These are phyloP conservation scores for Oncopodura yosiiana DNA, from an alignment of 1,140 invertebrate genomes.

Conservation along the genomic window DNA sequence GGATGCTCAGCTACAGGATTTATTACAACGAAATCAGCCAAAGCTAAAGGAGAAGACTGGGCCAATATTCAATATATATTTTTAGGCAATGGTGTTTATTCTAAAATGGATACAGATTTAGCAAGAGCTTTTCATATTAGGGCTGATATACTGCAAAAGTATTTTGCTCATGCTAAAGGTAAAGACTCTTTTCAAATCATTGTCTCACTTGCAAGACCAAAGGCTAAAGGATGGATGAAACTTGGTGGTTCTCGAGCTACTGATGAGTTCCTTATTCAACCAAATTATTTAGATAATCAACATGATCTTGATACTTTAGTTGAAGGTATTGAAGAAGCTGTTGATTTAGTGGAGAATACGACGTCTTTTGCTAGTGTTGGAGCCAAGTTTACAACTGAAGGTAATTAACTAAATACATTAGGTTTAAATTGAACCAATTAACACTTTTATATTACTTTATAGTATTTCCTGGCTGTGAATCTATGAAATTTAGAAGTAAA, in stretches of 20 bases:
- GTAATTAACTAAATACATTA: no score
- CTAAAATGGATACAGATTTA: slow-evolving; percentile 18
- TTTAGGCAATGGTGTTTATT: slow-evolving; percentile 1
- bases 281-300: slow-evolving; percentile 22
- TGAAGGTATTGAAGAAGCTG: slow-evolving; percentile 4
- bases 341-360: slow-evolving; percentile 4
- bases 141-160: slow-evolving; percentile 17
- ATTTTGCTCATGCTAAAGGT: slow-evolving; percentile 15
- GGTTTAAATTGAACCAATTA: no score
- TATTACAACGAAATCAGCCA: slow-evolving; percentile 14
- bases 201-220: slow-evolving; percentile 24
- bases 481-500: slow-evolving; percentile 55
- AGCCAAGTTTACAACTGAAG: not conserved
- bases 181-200: slow-evolving; percentile 30
- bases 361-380: not conserved
- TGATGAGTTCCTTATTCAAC: slow-evolving; percentile 21
- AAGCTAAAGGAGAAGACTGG: slow-evolving; percentile 27
- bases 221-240: slow-evolving; percentile 13
- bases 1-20: slow-evolving; percentile 13
- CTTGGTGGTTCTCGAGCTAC: slow-evolving; percentile 5
- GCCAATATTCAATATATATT: slow-evolving; percentile 37
- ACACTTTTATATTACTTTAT: no score
- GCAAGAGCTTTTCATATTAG: slow-evolving; percentile 21
- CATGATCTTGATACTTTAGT: slow-evolving; percentile 12
- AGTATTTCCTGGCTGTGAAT: slow-evolving; percentile 54